Conservation (phyloP, 2,113 vertebrate genomes). For the Cettia cetti region DNA sequence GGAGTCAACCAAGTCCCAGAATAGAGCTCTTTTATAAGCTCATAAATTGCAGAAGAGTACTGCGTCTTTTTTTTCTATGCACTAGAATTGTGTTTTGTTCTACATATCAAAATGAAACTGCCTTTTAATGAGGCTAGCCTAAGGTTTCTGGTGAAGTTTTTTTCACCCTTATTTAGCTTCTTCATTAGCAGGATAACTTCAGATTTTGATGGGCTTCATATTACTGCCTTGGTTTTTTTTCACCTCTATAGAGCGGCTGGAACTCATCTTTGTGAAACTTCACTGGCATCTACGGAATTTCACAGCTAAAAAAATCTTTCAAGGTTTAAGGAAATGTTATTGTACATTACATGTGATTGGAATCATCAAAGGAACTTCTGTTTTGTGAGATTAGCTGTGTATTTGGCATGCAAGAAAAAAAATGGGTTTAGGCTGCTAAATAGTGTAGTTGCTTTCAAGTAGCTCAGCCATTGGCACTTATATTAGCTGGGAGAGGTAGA, state of each 20-base stretch:
- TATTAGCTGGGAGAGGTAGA: neutral
- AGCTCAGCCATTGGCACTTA: neutral
- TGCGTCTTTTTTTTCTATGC: neutral
- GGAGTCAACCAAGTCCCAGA: neutral
- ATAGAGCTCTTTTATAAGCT: conserved; percentile 14
- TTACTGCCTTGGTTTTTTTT: neutral
- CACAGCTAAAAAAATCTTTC: neutral
- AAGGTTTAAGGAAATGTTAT: neutral
- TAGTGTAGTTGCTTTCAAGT: neutral
- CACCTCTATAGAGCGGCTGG: neutral
- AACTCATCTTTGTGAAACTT: neutral
- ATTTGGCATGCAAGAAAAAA: neutral
- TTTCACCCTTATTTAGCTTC: neutral
- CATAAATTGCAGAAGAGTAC: neutral
- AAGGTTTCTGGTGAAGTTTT: neutral
- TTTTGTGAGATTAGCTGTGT: neutral
- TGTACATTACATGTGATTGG: neutral
- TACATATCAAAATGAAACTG: neutral
- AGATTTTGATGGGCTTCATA: neutral
- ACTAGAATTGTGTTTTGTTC: neutral
- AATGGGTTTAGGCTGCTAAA: neutral
- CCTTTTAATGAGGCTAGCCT: neutral
- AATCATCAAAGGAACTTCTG: neutral
- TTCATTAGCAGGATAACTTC: neutral
- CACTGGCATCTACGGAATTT: neutral